Evolutionary conservation across 2,888 invertebrate species (phyloP), one percentile per base, ranked within the genome.

Genomic region (Adela reaumurella): DNA sequence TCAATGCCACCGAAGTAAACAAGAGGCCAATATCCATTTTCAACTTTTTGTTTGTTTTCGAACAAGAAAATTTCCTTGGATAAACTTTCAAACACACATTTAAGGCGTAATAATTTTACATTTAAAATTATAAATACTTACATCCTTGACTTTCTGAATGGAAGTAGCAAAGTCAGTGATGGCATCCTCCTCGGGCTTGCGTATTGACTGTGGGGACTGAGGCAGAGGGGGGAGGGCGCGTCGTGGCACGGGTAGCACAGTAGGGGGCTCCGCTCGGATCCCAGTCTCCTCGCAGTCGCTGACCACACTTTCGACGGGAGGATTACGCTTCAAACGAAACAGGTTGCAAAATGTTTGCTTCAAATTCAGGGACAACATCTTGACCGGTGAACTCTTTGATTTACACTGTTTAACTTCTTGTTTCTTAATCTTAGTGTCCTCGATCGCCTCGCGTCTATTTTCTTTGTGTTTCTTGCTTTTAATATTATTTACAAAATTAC

Each of bases 81-180:
- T n/a, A n/a, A n/a, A n/a, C n/a, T n/a, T n/a, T n/a, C n/a, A n/a
- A n/a, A n/a, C n/a, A n/a, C n/a, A n/a, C n/a, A n/a, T n/a, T n/a
- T n/a, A n/a, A n/a, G n/a, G n/a, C n/a, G n/a, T n/a, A n/a, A n/a
- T n/a, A n/a, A n/a, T n/a, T n/a, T n/a, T n/a, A n/a, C n/a, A n/a
- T n/a, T n/a, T n/a, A n/a, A n/a, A n/a, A n/a, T n/a, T n/a, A 50
- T n/a, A n/a, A n/a, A n/a, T 52, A 84, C 90, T 84, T 80, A 94
- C 94, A 78, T 94, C 93, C 83, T 94, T 94, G 48, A 95, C 94
- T 82, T 90, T 92, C 67, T 94, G 91, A 62, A 95, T 92, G 58
- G 93, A 94, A 20, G 92, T 89, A 42, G 94, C 92, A 70, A 94
- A 94, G 68, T 94, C 94, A 71, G 89, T 84, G 43, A 84, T 79